A percentile compares a stretch with the other conserved stretches of the same genome.
These are phyloP conservation scores for Cydia pomonella DNA, from an alignment of 1,140 invertebrate species.

Conservation along the genomic window DNA sequence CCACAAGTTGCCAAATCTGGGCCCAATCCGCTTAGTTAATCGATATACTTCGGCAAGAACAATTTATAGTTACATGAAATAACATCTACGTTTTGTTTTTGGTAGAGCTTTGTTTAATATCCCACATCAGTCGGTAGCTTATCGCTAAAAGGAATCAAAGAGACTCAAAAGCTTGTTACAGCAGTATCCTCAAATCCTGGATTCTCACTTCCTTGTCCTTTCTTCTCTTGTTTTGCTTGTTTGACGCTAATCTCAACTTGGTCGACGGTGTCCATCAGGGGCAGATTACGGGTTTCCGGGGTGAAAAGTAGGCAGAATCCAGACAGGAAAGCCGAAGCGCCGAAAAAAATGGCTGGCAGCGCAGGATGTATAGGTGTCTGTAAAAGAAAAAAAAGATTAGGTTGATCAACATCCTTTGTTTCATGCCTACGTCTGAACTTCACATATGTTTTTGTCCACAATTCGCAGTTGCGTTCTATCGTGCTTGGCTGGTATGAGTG, in stretches of 20 bases:
- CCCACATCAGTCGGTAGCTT: no score
- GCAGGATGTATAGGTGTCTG: conserved; percentile 50
- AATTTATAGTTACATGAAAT: no score
- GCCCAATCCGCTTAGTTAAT: no score
- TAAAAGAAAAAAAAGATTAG: conserved; percentile 41
- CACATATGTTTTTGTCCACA: no score
- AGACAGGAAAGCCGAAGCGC: conserved; percentile 80
- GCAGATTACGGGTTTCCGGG: conserved; percentile 85
- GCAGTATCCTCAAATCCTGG: conserved; percentile 2
- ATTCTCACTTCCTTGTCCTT: neutral
- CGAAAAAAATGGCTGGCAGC: conserved; percentile 84
- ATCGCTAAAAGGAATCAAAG: neutral
- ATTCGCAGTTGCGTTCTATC: no score
- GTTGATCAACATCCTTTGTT: conserved; percentile 34
- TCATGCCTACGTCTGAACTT: no score
- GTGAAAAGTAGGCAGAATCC: conserved; percentile 83
- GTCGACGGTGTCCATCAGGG: conserved; percentile 85
- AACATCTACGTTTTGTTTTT: no score
- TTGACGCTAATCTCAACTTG: conserved; percentile 79
- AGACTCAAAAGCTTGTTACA: neutral
- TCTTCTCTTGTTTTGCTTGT: neutral
- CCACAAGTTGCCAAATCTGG: no score
- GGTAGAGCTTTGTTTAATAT: neutral
- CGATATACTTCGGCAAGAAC: no score
- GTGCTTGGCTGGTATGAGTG: no score